Evolutionary conservation across 2,113 vertebrate species (phyloP).

Genomic region (Chroicocephalus ridibundus): DNA sequence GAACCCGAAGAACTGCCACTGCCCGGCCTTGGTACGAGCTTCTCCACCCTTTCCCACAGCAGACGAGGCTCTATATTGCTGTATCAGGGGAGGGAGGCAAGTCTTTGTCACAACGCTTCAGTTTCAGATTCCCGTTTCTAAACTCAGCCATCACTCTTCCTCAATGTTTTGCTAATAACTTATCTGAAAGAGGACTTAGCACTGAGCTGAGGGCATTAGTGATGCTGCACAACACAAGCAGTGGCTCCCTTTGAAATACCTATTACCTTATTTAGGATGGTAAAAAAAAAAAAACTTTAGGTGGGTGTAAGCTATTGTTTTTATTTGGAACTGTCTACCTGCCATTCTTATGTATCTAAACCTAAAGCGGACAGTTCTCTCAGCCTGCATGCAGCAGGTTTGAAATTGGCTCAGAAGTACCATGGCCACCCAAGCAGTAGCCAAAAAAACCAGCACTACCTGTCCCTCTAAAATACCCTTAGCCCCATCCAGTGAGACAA

Average conservation of each 20-base stretch:
- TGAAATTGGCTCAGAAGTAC: background rate
- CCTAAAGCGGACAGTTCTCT: background rate
- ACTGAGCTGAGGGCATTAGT: background rate
- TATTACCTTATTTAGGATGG: background rate
- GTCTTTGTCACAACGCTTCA: background rate
- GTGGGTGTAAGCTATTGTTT: background rate
- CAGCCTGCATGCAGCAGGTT: background rate
- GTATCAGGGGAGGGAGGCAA: background rate
- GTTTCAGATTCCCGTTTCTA: background rate
- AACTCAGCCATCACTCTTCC: background rate
- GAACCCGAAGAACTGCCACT: slow-evolving; percentile 96
- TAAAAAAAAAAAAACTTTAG: background rate
- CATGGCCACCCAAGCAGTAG: background rate
- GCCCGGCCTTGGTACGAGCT: slow-evolving; percentile 87
- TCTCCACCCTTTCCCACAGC: slow-evolving; percentile 96
- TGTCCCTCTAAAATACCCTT: background rate
- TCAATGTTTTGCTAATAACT: background rate
- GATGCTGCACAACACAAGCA: background rate
- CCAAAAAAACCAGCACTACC: background rate
- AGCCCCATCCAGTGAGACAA: background rate
- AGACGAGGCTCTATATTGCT: slow-evolving; percentile 91
- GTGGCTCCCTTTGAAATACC: background rate
- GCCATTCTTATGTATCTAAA: background rate
- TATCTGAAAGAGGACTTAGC: background rate
- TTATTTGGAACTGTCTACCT: background rate